Evolutionary conservation across 1,140 invertebrate species (phyloP).

Genomic region (Drosophila rufa): DNA sequence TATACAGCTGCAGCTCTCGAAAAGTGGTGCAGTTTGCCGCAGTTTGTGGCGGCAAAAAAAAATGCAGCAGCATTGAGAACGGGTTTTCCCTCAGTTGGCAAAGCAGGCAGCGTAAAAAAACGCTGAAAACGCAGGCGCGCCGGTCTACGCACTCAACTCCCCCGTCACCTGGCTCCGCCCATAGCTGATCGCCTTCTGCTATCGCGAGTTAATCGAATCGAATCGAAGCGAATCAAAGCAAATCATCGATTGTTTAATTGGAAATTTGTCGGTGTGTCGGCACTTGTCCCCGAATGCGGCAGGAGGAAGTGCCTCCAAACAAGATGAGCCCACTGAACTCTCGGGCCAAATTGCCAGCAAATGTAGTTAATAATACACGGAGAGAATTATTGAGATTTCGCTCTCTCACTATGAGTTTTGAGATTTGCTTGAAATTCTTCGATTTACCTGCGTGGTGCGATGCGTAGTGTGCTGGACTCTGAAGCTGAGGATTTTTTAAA

Average conservation of each 20-base stretch:
- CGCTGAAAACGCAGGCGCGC: constrained; percentile 41
- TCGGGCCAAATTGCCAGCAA: neutral
- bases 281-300: constrained; percentile 49
- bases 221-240: constrained; percentile 36
- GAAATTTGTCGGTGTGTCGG: constrained; percentile 43
- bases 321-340: constrained; percentile 40
- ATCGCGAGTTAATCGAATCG: constrained; percentile 49
- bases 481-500: too few species aligned
- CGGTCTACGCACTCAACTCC: constrained; percentile 24
- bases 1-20: constrained; percentile 59
- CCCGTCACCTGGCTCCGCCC: constrained; percentile 6
- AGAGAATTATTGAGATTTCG: too few species aligned
- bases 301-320: constrained; percentile 50
- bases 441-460: too few species aligned
- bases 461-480: too few species aligned
- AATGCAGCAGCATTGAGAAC: constrained; percentile 28
- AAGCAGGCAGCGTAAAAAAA: constrained; percentile 40
- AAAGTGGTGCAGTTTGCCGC: constrained; percentile 56
- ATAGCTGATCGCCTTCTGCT: constrained; percentile 37
- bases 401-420: too few species aligned
- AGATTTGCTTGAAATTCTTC: too few species aligned
- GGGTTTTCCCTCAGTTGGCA: constrained; percentile 53
- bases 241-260: constrained; percentile 68
- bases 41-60: constrained; percentile 18
- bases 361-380: neutral